A percentile compares a stretch with the other conserved stretches of the same genome.
Evolutionary conservation across 1,140 invertebrate genomes (phyloP).

Genomic region (Heliconius hewitsoni): DNA sequence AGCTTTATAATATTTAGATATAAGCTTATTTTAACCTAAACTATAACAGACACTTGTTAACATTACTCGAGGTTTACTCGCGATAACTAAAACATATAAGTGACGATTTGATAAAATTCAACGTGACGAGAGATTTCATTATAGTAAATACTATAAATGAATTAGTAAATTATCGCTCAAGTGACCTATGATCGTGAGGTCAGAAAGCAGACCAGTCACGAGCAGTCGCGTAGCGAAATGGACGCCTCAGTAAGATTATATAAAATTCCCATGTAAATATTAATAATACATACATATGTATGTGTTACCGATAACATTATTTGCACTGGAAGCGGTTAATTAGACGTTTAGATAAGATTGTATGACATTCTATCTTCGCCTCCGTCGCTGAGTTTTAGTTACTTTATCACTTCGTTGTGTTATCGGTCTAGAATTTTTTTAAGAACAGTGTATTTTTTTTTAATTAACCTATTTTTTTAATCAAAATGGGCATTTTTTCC

Average conservation of each 20-base stretch:
- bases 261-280: neutral
- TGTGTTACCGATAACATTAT: neutral
- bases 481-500: constrained; percentile 70
- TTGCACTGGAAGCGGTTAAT: neutral
- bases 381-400: neutral
- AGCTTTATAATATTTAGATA: too few species aligned
- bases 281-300: neutral
- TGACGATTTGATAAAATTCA: neutral
- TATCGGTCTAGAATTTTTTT: neutral
- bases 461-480: constrained; percentile 12
- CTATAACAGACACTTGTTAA: too few species aligned
- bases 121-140: neutral
- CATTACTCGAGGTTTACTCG: too few species aligned
- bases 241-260: constrained; percentile 36
- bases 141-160: neutral
- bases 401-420: neutral
- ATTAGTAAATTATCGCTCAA: neutral
- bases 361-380: neutral
- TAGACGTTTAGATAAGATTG: constrained; percentile 4
- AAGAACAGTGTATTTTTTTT: neutral
- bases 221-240: constrained; percentile 20
- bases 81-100: neutral
- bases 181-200: neutral
- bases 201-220: neutral
- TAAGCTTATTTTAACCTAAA: too few species aligned